These are phyloP conservation scores for Bombus difficillimus DNA, from an alignment of 1,140 invertebrate species.

Conservation along the genomic window DNA sequence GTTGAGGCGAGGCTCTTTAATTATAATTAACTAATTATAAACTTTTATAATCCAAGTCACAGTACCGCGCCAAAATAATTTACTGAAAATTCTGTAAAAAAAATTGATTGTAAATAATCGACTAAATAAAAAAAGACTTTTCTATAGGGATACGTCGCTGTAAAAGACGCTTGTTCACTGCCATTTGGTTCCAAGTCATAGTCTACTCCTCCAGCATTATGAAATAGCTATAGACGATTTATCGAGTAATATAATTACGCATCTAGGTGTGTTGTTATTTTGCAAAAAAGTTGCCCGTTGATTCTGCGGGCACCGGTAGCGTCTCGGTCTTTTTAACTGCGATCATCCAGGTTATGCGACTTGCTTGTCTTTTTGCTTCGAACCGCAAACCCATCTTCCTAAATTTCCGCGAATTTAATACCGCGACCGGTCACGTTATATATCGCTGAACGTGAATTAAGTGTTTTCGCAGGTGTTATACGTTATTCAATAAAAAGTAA, in stretches of 20 bases:
- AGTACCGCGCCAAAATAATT: no score
- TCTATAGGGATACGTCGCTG: no score
- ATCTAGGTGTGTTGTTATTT: background rate
- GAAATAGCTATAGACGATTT: no score
- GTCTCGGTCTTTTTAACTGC: constrained; percentile 5
- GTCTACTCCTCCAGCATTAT: background rate
- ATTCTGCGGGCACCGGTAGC: background rate
- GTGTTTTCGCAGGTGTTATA: constrained; percentile 58
- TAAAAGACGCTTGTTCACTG: no score
- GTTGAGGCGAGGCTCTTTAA: no score
- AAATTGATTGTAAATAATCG: no score
- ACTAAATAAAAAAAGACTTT: no score
- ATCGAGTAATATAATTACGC: background rate
- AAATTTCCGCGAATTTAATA: constrained; percentile 45
- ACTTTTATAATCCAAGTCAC: no score
- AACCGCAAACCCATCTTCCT: constrained; percentile 24
- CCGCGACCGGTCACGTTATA: constrained; percentile 27
- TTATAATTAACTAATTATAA: no score
- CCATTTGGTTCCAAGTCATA: no score
- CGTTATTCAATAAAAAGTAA: constrained; percentile 62
- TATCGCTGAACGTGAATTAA: constrained; percentile 47
- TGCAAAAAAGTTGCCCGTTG: background rate
- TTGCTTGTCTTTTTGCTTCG: background rate
- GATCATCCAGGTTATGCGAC: background rate
- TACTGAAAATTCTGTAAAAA: no score